Conservation (phyloP, 2,888 invertebrate species). For the Phania funesta region DNA sequence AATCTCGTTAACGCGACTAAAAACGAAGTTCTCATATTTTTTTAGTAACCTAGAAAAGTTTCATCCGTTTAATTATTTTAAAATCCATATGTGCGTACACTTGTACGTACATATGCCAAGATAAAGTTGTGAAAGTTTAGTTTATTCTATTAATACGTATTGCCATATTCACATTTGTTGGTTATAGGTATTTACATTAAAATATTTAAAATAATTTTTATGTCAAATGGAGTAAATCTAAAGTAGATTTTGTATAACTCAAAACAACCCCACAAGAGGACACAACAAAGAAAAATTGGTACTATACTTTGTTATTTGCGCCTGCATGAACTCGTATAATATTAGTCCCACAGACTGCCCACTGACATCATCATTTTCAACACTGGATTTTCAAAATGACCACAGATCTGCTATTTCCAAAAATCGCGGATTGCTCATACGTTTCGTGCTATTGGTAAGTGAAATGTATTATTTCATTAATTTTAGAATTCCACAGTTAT, state of each 20-base stretch:
- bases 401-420: constrained; percentile 84
- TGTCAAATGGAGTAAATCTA: not conserved
- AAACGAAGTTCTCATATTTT: constrained; percentile 45
- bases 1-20: constrained; percentile 50
- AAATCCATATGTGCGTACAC: not conserved
- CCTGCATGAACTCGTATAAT: constrained; percentile 8
- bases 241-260: constrained; percentile 20
- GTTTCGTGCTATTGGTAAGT: constrained; percentile 92
- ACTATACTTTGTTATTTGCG: constrained; percentile 10
- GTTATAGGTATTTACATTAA: not conserved
- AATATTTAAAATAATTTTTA: not conserved
- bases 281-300: constrained; percentile 43
- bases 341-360: constrained; percentile 44
- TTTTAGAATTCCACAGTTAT: too few relatives aligned
- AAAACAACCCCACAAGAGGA: not conserved
- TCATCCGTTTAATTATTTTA: constrained; percentile 1
- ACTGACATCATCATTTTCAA: constrained; percentile 65
- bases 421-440: constrained; percentile 90
- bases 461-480: not conserved
- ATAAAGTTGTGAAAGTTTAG: not conserved
- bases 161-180: not conserved
- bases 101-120: not conserved
- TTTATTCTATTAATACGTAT: not conserved
- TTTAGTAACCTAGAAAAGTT: constrained; percentile 49
- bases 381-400: constrained; percentile 73